Percentiles rank a stretch among this genome's conserved stretches.
phyloP scores from a whole-genome alignment of 2,113 vertebrate species.

The Trichechus manatus region DNA sequence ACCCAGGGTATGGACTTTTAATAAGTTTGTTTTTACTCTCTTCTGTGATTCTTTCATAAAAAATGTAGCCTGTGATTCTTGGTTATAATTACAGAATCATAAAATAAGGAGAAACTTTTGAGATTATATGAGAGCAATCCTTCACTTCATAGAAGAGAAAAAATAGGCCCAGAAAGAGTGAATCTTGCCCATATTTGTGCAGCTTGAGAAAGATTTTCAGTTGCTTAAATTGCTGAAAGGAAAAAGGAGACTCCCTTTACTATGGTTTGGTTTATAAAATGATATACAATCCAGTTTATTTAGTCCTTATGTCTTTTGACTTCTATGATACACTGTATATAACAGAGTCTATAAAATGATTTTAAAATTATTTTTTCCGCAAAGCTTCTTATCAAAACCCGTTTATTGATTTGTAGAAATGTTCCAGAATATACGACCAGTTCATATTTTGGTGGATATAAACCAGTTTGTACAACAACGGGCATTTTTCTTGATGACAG shows the following conservation, averaged over 20 bases:
- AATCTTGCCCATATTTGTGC: background rate
- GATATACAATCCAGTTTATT: background rate
- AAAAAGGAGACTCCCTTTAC: background rate
- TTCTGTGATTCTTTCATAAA: constrained; percentile 17
- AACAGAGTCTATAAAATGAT: background rate
- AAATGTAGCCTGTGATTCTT: background rate
- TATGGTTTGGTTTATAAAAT: background rate
- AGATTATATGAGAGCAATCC: background rate
- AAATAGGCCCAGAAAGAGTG: background rate
- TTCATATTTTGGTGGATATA: background rate
- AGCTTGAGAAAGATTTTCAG: background rate
- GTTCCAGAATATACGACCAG: background rate
- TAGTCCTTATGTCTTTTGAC: background rate
- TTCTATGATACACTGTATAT: background rate
- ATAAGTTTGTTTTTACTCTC: background rate
- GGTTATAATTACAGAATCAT: constrained; percentile 25
- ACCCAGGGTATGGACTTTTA: background rate
- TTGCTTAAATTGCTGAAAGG: constrained; percentile 20
- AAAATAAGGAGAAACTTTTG: background rate
- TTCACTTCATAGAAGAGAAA: background rate
- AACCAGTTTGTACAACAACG: background rate
- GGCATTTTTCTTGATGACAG: background rate
- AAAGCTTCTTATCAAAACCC: background rate
- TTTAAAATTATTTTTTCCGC: background rate
- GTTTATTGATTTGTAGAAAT: background rate